These are phyloP conservation scores for Vanessa atalanta DNA, from an alignment of 1,140 invertebrate species.

Conservation along the genomic window DNA sequence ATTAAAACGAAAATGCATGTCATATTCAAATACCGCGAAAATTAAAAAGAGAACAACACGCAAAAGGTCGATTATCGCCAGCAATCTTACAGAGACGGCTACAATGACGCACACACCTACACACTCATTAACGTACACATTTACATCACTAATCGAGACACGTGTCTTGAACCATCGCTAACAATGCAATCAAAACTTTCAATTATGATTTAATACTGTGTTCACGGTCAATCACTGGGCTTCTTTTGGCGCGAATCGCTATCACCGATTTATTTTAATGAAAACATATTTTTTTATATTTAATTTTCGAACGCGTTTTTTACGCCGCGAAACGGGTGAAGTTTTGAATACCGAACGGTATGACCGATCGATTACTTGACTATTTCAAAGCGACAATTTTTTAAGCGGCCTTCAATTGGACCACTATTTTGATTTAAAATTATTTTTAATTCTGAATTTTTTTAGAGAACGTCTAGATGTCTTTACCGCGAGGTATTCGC, in stretches of 20 bases:
- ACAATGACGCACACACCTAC: constrained; percentile 63
- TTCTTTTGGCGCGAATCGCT: constrained; percentile 52
- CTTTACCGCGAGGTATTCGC: constrained; percentile 81
- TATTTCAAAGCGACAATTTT: constrained; percentile 43
- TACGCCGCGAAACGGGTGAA: constrained; percentile 66
- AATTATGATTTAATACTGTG: constrained; percentile 43
- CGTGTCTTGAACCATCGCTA: constrained; percentile 46
- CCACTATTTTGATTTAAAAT: constrained; percentile 45
- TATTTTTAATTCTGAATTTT: constrained; percentile 50
- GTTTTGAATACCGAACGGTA: constrained; percentile 54
- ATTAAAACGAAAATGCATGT: constrained; percentile 20
- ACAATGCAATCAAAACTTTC: constrained; percentile 59
- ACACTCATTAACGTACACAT: constrained; percentile 77
- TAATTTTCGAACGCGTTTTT: constrained; percentile 52
- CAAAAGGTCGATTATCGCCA: constrained; percentile 47
- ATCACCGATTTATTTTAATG: constrained; percentile 40
- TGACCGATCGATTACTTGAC: constrained; percentile 56
- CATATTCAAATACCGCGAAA: constrained; percentile 34
- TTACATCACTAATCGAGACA: constrained; percentile 70
- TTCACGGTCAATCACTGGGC: constrained; percentile 47
- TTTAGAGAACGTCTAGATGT: constrained; percentile 74
- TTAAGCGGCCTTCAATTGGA: constrained; percentile 23
- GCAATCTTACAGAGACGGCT: constrained; percentile 46
- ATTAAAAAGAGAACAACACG: constrained; percentile 39
- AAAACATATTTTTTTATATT: constrained; percentile 49